Evolutionary conservation across 2,888 invertebrate species (phyloP), one percentile per base, ranked within the genome.

Genomic region (Leucoma salicis): DNA sequence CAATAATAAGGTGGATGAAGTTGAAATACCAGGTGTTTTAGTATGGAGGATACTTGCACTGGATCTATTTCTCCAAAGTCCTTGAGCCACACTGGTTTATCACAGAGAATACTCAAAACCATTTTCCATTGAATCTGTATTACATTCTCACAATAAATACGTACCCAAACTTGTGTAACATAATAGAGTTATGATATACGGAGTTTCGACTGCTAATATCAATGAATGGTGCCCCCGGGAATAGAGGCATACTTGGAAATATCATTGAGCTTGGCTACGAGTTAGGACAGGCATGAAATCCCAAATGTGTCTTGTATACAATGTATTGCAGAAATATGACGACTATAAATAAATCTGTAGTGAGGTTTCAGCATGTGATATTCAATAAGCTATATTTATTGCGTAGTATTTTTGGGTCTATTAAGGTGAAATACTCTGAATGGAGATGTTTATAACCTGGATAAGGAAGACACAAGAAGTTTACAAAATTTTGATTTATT

Each of bases 141-240:
- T 4, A 21, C 33, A 46, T 48, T 35, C 40, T 46, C 29, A 37
- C 43, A 53, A 39, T 61, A 53, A 60, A 42, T 55, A 57, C 38
- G 35, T 45, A 46, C 35, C 42, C 31, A 4, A 58, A 58, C 40
- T 58, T 62, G 46, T 50, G 43, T 42, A 57, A 53, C 45, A 53
- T 55, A 66, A 56, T 61, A 63, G 54, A 56, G 61, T 55, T 49
- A 63, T 56, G 59, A 60, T 62, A 53, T 60, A 57, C 51, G 53
- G 64, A 69, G 72, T 72, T 73, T 66, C 64, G 61, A 60, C 60
- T 57, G 51, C 53, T 61, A 61, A 61, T 77, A 76, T 79, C 78
- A 70, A 81, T 74, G 77, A 72, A 79, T 77, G 77, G 64, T 60
- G 42, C 77, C 70, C 74, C 18, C 14, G 66, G 73, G 79, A 71